Conservation (phyloP, 2,888 invertebrate species). For the Hyles lineata region DNA sequence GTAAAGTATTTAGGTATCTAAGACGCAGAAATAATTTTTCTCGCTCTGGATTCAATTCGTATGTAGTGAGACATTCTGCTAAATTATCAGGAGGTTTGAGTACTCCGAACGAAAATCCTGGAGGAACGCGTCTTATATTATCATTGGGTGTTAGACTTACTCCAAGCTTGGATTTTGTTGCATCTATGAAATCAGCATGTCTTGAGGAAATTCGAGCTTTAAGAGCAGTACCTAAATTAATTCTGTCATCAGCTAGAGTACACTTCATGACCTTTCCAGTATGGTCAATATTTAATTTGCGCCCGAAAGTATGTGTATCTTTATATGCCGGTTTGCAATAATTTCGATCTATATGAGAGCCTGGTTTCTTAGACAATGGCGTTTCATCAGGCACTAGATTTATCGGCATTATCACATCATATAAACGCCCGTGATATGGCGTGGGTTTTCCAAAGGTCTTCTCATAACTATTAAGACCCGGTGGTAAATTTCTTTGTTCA, state of each 20-base stretch:
- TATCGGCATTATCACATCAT: constrained; percentile 74
- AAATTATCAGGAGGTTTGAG: constrained; percentile 65
- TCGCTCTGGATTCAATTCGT: constrained; percentile 64
- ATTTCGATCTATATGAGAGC: constrained; percentile 59
- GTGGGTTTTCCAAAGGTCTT: constrained; percentile 70
- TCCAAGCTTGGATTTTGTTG: constrained; percentile 67
- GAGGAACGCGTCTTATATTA: constrained; percentile 74
- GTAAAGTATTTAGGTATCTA: constrained; percentile 70
- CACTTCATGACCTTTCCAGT: constrained; percentile 75
- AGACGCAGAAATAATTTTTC: constrained; percentile 74
- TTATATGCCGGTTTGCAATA: constrained; percentile 74
- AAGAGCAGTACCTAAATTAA: constrained; percentile 63
- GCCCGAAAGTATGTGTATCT: constrained; percentile 73
- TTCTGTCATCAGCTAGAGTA: constrained; percentile 71
- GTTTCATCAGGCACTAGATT: constrained; percentile 64
- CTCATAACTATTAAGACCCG: constrained; percentile 59
- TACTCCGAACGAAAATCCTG: constrained; percentile 72
- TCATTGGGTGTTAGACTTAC: constrained; percentile 76
- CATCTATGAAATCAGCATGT: constrained; percentile 69
- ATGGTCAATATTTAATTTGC: constrained; percentile 70
- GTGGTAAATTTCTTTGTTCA: constrained; percentile 71
- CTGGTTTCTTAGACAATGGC: constrained; percentile 51
- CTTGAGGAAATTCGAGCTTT: constrained; percentile 65
- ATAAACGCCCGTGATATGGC: constrained; percentile 56
- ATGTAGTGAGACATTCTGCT: constrained; percentile 70